Conservation (phyloP, 2,113 vertebrate genomes). For the Catharus minimus region DNA sequence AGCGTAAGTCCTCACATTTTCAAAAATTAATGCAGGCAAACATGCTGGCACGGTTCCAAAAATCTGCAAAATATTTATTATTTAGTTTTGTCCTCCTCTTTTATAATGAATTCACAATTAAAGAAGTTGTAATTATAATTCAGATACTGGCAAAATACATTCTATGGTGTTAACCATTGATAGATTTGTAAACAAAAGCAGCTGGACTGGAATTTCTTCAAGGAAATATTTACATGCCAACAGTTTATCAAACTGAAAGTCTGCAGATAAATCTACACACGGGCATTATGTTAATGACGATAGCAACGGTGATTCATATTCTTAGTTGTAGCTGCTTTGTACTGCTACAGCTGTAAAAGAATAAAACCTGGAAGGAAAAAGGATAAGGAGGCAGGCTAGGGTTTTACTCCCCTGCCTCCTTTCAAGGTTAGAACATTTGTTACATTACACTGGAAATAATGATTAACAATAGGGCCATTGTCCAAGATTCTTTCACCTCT, state of each 20-base stretch:
- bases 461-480: constrained; percentile 27
- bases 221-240: constrained; percentile 81
- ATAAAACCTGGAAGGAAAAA: constrained; percentile 67
- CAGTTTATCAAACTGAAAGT: constrained; percentile 82
- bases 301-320: constrained; percentile 70
- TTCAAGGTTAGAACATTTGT: constrained; percentile 42
- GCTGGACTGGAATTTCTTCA: constrained; percentile 82
- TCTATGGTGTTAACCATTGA: constrained; percentile 75
- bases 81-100: constrained; percentile 62
- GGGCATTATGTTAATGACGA: constrained; percentile 73
- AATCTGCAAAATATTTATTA: constrained; percentile 71
- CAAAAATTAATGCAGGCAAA: constrained; percentile 21
- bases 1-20: background rate
- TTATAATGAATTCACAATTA: constrained; percentile 78
- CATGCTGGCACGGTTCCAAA: constrained; percentile 60
- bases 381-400: constrained; percentile 17
- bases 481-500: constrained; percentile 29
- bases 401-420: constrained; percentile 34
- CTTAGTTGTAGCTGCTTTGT: constrained; percentile 45
- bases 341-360: constrained; percentile 70
- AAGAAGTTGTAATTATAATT: constrained; percentile 77
- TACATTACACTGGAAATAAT: constrained; percentile 6
- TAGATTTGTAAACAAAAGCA: constrained; percentile 86
- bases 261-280: constrained; percentile 77
- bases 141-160: constrained; percentile 70